Evolutionary conservation across 1,140 invertebrate species (phyloP), one percentile per base, ranked within the genome.

Genomic region (Solenopsis fugax): DNA sequence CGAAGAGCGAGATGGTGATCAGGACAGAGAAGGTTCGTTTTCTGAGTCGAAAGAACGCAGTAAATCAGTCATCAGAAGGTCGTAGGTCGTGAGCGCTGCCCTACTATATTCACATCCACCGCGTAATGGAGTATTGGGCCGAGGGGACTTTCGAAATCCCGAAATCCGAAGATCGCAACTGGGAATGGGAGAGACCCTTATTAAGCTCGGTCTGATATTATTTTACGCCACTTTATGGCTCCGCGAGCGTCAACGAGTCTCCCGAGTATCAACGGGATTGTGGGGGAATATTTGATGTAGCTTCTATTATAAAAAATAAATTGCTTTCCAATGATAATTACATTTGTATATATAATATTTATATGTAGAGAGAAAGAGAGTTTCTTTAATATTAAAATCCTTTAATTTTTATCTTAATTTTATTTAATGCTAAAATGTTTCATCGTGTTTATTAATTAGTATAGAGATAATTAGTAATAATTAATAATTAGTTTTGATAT

Each of bases 51-150:
- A 50, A 73, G 56, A 10, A 58, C 54, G 41, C 77, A 82, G 72
- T 92, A 92, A 92, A 92, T 92, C 90, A 92, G 90, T 92, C 91
- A 88, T 87, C 65, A 29, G 54, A 21, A 76, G 87, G 91, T 92
- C 91, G 52, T 10, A 89, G 89, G 90, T 91, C 85, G 77, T 75
- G 29, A 73, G 64, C 78, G 76, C 71, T 80, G 72, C 86, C 37
- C 84, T 71, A 85, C 62, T 88, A 84, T 89, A 86, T 89, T 84
- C 88, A 89, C 82, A 90, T 90, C 72, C 54, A 88, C 58, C 48
- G 56, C 50, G 65, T 91, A 91, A 91, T 91, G 86, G 90, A 72
- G 81, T 89, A 88, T 91, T 91, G 84, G 84, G 34, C 60, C 81
- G 34, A 64, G 60, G 76, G 54, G 62, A 84, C 81, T 89, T 87